Conservation (phyloP, 2,797 vertebrate genomes). For the Ptychobarbus kaznakovi region DNA sequence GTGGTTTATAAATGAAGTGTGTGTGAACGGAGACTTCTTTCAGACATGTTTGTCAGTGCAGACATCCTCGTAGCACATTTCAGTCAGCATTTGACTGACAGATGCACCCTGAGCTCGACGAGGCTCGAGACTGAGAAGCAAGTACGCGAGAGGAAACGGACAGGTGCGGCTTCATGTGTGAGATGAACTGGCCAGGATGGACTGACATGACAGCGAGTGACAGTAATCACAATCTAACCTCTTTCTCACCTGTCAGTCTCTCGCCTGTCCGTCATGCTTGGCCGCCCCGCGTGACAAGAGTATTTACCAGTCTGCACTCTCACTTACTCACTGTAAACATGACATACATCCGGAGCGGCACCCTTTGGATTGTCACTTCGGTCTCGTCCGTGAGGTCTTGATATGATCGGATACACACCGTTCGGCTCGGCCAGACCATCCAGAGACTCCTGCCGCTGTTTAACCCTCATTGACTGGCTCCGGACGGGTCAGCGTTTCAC, state of each 20-base stretch:
- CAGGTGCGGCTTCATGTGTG: slow-evolving; percentile 31
- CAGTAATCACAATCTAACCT: slow-evolving; percentile 69
- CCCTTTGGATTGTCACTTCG: slow-evolving; percentile 65
- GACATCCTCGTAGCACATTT: slow-evolving; percentile 46
- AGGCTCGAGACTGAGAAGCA: slow-evolving; percentile 14
- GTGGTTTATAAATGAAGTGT: slow-evolving; percentile 1
- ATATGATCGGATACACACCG: slow-evolving; percentile 8
- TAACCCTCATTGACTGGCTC: slow-evolving; percentile 27
- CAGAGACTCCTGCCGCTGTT: neutral
- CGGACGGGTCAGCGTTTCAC: slow-evolving; percentile 45
- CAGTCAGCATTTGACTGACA: slow-evolving; percentile 52
- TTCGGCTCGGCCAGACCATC: slow-evolving; percentile 18
- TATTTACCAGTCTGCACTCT: slow-evolving; percentile 66
- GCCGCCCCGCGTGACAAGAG: slow-evolving; percentile 76
- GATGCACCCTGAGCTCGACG: slow-evolving; percentile 32
- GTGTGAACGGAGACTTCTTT: slow-evolving; percentile 18
- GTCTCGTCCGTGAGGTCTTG: slow-evolving; percentile 49
- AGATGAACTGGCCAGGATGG: slow-evolving; percentile 29
- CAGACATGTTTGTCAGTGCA: slow-evolving; percentile 30
- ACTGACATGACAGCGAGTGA: slow-evolving; percentile 61
- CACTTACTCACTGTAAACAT: slow-evolving; percentile 47
- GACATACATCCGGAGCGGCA: slow-evolving; percentile 36
- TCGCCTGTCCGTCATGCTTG: slow-evolving; percentile 61
- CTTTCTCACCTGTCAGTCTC: slow-evolving; percentile 80
- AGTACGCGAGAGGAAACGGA: slow-evolving; percentile 38